Conservation (phyloP, 92 coral and sea anemone genomes). For the Plumapathes pennacea region DNA sequence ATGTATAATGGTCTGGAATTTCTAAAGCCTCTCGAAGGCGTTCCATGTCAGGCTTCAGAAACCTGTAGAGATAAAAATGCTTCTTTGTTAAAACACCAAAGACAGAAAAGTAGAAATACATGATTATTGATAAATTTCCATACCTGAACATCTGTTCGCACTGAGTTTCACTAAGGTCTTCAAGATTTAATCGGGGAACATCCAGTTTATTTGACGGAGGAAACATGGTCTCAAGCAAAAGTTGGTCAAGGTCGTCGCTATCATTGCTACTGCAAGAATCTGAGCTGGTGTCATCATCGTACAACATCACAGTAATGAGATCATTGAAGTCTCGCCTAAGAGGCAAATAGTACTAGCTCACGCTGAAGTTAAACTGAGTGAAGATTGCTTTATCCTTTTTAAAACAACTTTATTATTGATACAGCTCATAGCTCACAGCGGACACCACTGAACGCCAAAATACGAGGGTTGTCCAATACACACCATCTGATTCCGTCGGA, state of each 20-base stretch:
- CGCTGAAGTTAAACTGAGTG: too few relatives aligned
- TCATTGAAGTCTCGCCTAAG: conserved; percentile 53
- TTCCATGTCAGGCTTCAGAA: conserved; percentile 28
- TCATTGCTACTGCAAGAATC: conserved; percentile 37
- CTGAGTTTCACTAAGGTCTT: conserved; percentile 44
- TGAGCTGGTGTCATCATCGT: conserved; percentile 48
- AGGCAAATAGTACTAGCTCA: too few relatives aligned
- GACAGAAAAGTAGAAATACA: not conserved
- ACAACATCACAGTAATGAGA: conserved; percentile 34
- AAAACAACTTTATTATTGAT: too few relatives aligned
- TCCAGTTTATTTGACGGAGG: conserved; percentile 14
- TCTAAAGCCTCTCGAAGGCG: conserved; percentile 23
- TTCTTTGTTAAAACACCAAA: not conserved
- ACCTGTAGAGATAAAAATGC: conserved; percentile 11
- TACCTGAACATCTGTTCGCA: conserved; percentile 60
- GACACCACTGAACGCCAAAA: too few relatives aligned
- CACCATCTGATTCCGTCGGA: too few relatives aligned
- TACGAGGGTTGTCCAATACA: too few relatives aligned
- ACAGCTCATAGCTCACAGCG: too few relatives aligned
- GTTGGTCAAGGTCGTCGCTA: conserved; percentile 49
- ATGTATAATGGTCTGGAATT: conserved; percentile 25
- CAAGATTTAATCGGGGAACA: conserved; percentile 17
- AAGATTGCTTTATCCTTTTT: too few relatives aligned
- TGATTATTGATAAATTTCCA: not conserved
- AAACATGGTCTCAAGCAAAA: conserved; percentile 55